Evolutionary conservation across 2,113 vertebrate species (phyloP).

Genomic region (Gracilinanus agilis): DNA sequence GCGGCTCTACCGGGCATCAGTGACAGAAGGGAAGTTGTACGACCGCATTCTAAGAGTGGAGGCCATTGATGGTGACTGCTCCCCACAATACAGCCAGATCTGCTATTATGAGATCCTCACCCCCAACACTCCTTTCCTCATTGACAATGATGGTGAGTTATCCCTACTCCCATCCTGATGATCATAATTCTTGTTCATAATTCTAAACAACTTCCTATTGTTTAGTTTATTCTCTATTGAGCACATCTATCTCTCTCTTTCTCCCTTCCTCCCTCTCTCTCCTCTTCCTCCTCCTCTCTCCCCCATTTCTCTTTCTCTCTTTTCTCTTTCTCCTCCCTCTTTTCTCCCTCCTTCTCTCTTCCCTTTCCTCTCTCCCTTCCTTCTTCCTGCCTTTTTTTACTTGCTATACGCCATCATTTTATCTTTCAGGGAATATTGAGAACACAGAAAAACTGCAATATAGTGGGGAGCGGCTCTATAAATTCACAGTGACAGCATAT

Average conservation of each 20-base stretch:
- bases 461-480: slow-evolving; percentile 92
- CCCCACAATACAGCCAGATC: slow-evolving; percentile 98
- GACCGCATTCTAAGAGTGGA: slow-evolving; percentile 96
- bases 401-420: background rate
- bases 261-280: background rate
- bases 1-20: slow-evolving; percentile 92
- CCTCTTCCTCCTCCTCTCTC: too few relatives aligned
- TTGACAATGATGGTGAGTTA: slow-evolving; percentile 96
- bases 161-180: background rate
- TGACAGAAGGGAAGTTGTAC: slow-evolving; percentile 95
- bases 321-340: too few relatives aligned
- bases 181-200: background rate
- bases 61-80: slow-evolving; percentile 97
- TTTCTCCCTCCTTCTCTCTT: background rate
- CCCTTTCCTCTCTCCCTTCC: background rate
- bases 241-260: background rate
- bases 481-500: slow-evolving; percentile 97
- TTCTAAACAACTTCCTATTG: background rate
- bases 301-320: background rate
- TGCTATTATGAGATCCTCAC: slow-evolving; percentile 99
- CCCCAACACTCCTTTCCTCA: slow-evolving; percentile 96
- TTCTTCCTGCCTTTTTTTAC: slow-evolving; percentile 35
- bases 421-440: slow-evolving; percentile 94
- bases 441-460: slow-evolving; percentile 97
- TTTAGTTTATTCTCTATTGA: background rate